phyloP scores from a whole-genome alignment of 92 coral and sea anemone genomes.

The Isaurus tuberculatus region DNA sequence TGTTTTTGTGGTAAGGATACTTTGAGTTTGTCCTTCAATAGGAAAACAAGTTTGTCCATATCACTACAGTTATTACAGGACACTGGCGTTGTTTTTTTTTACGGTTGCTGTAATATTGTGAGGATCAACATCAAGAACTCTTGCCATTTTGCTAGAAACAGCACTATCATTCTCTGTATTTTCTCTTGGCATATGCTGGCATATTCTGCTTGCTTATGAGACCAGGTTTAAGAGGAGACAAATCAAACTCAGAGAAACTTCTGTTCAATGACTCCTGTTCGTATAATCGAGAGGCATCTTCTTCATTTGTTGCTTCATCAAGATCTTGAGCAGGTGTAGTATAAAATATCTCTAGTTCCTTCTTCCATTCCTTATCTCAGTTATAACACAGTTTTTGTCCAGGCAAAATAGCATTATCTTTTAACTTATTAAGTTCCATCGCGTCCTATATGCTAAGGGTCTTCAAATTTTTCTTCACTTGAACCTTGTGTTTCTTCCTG shows the following conservation, averaged over 20 bases:
- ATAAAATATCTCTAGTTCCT: slow-evolving; percentile 8
- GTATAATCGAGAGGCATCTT: not conserved
- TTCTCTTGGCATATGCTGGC: slow-evolving; percentile 18
- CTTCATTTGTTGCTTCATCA: not conserved
- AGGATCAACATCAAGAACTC: not conserved
- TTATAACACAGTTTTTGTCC: slow-evolving; percentile 14
- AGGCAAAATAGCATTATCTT: slow-evolving; percentile 5
- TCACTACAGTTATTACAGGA: slow-evolving; percentile 1
- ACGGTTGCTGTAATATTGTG: not conserved
- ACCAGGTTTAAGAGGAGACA: not conserved
- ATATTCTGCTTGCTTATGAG: slow-evolving; percentile 8
- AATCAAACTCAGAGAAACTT: not conserved
- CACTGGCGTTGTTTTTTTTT: not conserved
- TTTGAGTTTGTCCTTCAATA: not conserved
- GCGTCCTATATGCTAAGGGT: slow-evolving; percentile 20
- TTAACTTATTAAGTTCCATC: slow-evolving; percentile 3
- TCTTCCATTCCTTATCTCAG: slow-evolving; percentile 12
- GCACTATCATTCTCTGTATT: not conserved
- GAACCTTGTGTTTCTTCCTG: slow-evolving; percentile 18
- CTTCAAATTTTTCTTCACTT: slow-evolving; percentile 10
- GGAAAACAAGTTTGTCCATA: slow-evolving; percentile 11
- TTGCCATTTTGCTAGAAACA: slow-evolving; percentile 11
- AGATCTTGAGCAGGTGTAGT: not conserved
- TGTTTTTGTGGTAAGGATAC: not conserved
- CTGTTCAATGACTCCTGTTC: not conserved